Conservation (phyloP, 1,140 invertebrate species). For the Trichonephila clavata region DNA sequence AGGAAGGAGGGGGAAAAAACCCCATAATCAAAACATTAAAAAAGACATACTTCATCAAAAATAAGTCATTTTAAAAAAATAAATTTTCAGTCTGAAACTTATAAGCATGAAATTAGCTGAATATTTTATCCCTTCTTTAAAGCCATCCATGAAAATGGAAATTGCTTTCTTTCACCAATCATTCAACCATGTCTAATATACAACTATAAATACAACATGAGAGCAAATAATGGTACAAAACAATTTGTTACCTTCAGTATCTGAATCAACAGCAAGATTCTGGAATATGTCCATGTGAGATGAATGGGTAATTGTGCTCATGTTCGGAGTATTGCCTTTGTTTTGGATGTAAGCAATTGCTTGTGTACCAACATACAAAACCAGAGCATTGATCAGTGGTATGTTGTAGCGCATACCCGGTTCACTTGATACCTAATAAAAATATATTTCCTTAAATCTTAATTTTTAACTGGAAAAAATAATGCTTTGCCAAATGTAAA, state of each 20-base stretch:
- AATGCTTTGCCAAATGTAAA: neutral
- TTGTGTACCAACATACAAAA: conserved; percentile 98
- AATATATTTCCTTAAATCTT: neutral
- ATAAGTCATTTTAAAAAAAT: too few relatives aligned
- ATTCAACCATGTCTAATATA: too few relatives aligned
- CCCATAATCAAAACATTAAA: too few relatives aligned
- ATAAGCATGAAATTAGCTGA: too few relatives aligned
- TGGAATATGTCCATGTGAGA: conserved; percentile 99
- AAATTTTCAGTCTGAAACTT: too few relatives aligned
- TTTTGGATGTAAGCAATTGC: conserved; percentile 90
- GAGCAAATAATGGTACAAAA: neutral
- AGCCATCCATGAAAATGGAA: too few relatives aligned
- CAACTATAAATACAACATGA: too few relatives aligned
- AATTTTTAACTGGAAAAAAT: neutral
- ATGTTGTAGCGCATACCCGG: conserved; percentile 97
- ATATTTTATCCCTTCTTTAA: too few relatives aligned
- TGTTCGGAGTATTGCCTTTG: conserved; percentile 94
- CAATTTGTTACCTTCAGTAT: conserved; percentile 90
- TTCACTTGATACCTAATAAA: conserved; percentile 86
- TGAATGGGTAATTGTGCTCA: conserved; percentile 97
- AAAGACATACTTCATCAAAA: too few relatives aligned
- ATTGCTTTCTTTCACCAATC: too few relatives aligned
- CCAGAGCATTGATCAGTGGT: conserved; percentile 96
- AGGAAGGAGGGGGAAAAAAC: too few relatives aligned
- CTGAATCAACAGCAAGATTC: conserved; percentile 97